phyloP scores from a whole-genome alignment of 2,797 vertebrate genomes.

The Phrynocephalus forsythii region DNA sequence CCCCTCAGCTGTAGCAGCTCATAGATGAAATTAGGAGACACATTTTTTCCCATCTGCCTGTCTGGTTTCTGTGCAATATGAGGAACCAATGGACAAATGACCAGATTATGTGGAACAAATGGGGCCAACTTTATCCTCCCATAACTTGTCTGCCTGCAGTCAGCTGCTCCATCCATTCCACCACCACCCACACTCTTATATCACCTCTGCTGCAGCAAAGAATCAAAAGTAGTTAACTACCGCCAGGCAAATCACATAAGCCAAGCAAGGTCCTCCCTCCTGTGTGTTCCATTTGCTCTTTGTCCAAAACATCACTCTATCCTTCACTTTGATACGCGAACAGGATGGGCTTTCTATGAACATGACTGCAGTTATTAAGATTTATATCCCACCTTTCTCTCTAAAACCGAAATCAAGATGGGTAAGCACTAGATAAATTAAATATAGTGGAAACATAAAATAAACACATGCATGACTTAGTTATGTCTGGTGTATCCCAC shows the following conservation, averaged over 20 bases:
- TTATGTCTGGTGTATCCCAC: too few relatives aligned
- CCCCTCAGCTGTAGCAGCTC: not conserved
- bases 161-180: not conserved
- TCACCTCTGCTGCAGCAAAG: not conserved
- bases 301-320: not conserved
- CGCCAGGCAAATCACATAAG: not conserved
- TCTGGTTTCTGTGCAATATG: not conserved
- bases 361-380: not conserved
- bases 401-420: too few relatives aligned
- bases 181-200: not conserved
- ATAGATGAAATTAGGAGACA: not conserved
- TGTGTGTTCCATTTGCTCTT: too few relatives aligned
- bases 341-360: not conserved
- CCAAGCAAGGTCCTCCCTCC: not conserved
- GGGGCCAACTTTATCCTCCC: not conserved
- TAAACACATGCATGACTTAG: too few relatives aligned
- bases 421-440: too few relatives aligned
- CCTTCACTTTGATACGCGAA: not conserved
- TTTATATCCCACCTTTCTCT: too few relatives aligned
- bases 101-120: not conserved
- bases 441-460: too few relatives aligned
- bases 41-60: not conserved
- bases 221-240: not conserved
- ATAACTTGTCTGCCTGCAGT: not conserved
- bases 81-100: not conserved